These are phyloP conservation scores for Hydrotaea diabolus DNA, from an alignment of 2,888 invertebrate species.

Conservation along the genomic window DNA sequence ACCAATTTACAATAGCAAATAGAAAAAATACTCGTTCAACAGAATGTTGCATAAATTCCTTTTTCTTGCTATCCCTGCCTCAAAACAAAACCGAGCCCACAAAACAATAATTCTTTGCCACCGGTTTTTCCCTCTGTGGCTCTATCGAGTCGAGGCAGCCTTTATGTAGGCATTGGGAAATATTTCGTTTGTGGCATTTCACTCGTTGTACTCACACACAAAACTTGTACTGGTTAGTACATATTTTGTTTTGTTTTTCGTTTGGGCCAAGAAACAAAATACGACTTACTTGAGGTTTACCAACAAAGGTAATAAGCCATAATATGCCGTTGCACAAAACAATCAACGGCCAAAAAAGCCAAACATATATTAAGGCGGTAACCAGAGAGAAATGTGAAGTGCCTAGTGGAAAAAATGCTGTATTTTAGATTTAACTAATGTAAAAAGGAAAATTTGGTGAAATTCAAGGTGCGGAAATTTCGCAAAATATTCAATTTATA, in stretches of 20 bases:
- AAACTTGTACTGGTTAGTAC: neutral
- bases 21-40: neutral
- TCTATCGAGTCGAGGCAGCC: neutral
- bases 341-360: neutral
- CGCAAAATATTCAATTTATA: no score
- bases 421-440: no score
- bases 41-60: conserved; percentile 17
- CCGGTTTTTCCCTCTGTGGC: neutral
- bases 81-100: conserved; percentile 10
- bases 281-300: conserved; percentile 14
- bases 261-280: conserved; percentile 3
- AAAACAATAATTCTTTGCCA: conserved; percentile 31
- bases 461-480: no score
- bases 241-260: neutral
- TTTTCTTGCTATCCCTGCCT: neutral
- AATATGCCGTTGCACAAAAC: conserved; percentile 23
- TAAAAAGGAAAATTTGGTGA: no score
- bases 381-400: neutral
- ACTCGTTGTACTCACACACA: neutral
- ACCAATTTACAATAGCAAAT: conserved; percentile 29
- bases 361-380: conserved; percentile 7
- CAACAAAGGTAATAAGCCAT: conserved; percentile 40
- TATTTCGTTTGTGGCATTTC: conserved; percentile 5
- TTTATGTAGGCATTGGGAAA: conserved; percentile 31
- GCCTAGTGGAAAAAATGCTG: neutral